These are phyloP conservation scores for Xestia sexstrigata DNA, from an alignment of 2,888 invertebrate genomes.

Conservation along the genomic window DNA sequence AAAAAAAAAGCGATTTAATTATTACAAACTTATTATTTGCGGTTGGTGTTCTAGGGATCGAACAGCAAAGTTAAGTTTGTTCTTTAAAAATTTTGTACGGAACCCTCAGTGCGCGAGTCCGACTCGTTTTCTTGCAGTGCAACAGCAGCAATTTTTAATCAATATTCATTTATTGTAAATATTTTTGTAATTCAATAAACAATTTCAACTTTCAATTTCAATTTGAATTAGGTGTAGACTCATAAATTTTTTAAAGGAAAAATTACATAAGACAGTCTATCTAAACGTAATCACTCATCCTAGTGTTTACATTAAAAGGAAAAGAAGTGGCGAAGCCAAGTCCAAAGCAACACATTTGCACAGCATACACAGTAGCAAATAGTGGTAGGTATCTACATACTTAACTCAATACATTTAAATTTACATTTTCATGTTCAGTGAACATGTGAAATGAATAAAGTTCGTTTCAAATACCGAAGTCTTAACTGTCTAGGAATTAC, in stretches of 20 bases:
- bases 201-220: too few species aligned
- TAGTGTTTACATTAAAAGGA: background rate
- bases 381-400: too few species aligned
- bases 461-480: conserved; percentile 4
- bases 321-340: background rate
- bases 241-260: background rate
- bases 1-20: too few species aligned
- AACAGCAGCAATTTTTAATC: background rate
- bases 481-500: conserved; percentile 4
- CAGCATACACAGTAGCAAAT: too few species aligned
- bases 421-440: background rate
- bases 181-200: too few species aligned
- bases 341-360: background rate
- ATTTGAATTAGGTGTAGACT: background rate
- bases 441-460: background rate
- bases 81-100: too few species aligned
- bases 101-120: too few species aligned
- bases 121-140: background rate
- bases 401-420: background rate
- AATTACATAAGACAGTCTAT: background rate
- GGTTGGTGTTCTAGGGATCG: too few species aligned
- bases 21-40: too few species aligned
- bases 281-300: background rate
- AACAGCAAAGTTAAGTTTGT: too few species aligned
- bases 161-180: background rate